Base-by-base conservation (phyloP, 2,888 invertebrate species). In the Muscina levida region DNA sequence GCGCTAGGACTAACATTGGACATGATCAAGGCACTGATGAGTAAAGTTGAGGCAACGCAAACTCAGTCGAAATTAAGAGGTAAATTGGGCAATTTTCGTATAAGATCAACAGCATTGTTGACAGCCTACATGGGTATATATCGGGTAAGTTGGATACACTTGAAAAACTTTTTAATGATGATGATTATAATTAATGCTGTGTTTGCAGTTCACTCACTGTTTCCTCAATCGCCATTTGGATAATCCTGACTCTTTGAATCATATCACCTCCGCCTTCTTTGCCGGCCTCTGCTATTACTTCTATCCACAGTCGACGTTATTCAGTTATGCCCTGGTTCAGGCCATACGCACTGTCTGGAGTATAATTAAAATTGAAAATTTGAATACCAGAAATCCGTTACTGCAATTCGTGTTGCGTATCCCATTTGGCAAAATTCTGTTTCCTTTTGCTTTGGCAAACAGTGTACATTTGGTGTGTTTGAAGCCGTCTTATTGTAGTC, bases 121-220 rank as follows among this genome's bases (percentile, higher is more conserved):
- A 83, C 85, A 53, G 82, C 85, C 37, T 89, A 88, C 65, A 84
- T 87, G 17, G 86, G 85, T 39, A 83, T 88, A 37, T 89, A 89
- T 77, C 84, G 87, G 79, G 89, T 89, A 85, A 83, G 83, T 78
- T 19, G 10, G 17, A 15, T 17, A 46, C n/a, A 46, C 31, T n/a
- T n/a, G n/a, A n/a, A n/a, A n/a, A n/a, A n/a, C n/a, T n/a, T n/a
- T n/a, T n/a, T n/a, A n/a, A n/a, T n/a, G 46, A 46, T 26, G n/a
- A n/a, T 2, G 26, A 11, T 4, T 56, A 53, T 13, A 24, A 53
- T n/a, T 13, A 11, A 67, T 39, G 24, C 15, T 73, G 67, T 26
- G 24, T 24, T 68, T 42, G 13, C 53, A 88, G 88, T 44, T 83
- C 2, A 42, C 81, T 0, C 83, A 87, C 15, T 88, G 87, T 56